Conservation (phyloP, 2,113 vertebrate species). For the Callipepla squamata region DNA sequence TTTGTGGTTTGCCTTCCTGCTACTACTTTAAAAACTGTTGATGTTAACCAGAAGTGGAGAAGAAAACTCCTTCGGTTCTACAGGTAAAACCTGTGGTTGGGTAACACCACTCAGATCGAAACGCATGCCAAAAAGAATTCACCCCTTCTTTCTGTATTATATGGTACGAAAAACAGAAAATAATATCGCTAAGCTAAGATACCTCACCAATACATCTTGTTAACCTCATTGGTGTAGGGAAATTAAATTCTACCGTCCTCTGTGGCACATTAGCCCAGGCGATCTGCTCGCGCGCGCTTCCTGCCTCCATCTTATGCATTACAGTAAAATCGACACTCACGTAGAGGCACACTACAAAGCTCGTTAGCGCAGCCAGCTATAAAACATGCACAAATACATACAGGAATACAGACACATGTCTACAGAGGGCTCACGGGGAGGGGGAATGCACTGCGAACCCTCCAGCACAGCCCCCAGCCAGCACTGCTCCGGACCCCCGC, state of each 20-base stretch:
- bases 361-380: background rate
- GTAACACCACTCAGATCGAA: slow-evolving; percentile 10
- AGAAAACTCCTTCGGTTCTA: background rate
- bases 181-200: background rate
- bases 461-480: fast-evolving
- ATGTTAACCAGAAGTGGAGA: background rate
- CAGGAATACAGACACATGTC: background rate
- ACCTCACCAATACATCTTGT: background rate
- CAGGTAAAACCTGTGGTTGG: background rate
- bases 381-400: background rate
- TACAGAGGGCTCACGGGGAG: background rate
- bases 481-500: background rate
- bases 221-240: background rate
- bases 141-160: background rate
- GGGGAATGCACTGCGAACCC: fast-evolving
- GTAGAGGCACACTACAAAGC: background rate
- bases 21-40: background rate
- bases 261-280: background rate
- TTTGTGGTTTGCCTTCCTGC: background rate
- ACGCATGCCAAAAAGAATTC: slow-evolving; percentile 2
- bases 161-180: slow-evolving; percentile 17
- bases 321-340: background rate
- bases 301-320: background rate
- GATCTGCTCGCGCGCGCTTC: background rate
- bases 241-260: background rate